phyloP scores from a whole-genome alignment of 2,888 invertebrate genomes.

The Adela reaumurella region DNA sequence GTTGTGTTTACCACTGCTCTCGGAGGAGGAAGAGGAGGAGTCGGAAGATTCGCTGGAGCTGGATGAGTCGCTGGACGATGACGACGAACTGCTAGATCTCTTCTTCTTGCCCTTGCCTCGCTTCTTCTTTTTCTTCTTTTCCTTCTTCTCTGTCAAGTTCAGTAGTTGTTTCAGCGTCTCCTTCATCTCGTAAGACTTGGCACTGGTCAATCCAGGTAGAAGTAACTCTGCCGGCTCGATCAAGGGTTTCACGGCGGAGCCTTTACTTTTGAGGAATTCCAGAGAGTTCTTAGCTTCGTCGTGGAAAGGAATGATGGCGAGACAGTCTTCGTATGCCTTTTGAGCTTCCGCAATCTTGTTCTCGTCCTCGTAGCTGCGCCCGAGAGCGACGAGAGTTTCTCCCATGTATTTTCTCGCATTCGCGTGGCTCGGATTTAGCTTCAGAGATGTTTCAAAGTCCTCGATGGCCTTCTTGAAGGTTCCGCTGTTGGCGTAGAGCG shows the following conservation, averaged over 20 bases:
- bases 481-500: constrained; percentile 89
- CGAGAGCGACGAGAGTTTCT: constrained; percentile 86
- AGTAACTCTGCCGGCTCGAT: constrained; percentile 62
- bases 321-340: constrained; percentile 80
- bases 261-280: constrained; percentile 74
- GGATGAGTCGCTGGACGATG: constrained; percentile 66
- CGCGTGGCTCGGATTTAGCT: constrained; percentile 83
- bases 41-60: constrained; percentile 60
- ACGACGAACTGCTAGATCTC: constrained; percentile 62
- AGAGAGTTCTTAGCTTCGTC: constrained; percentile 83
- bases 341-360: constrained; percentile 81
- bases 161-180: constrained; percentile 63
- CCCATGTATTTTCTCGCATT: constrained; percentile 94
- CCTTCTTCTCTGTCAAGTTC: constrained; percentile 60
- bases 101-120: constrained; percentile 64
- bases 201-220: constrained; percentile 56
- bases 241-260: constrained; percentile 52
- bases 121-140: constrained; percentile 62
- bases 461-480: constrained; percentile 91
- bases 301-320: constrained; percentile 80
- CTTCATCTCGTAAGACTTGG: constrained; percentile 60
- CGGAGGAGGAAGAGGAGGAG: constrained; percentile 55
- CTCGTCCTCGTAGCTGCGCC: constrained; percentile 84
- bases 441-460: constrained; percentile 89
- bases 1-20: constrained; percentile 39